Evolutionary conservation across 2,113 vertebrate species (phyloP).

Genomic region (Hippopotamus amphibius): DNA sequence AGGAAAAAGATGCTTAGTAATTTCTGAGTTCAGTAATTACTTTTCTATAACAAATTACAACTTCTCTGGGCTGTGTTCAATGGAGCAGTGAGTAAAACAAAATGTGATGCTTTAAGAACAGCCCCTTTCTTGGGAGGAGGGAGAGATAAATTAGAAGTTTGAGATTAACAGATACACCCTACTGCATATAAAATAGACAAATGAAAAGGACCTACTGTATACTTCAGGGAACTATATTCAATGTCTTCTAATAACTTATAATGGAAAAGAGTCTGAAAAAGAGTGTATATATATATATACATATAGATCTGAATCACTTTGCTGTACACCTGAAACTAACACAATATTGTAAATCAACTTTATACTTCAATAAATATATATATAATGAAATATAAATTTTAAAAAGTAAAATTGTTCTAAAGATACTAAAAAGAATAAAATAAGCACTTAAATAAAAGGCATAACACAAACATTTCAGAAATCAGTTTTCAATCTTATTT

Average conservation of each 20-base stretch:
- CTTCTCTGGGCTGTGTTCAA: not conserved
- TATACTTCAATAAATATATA: not conserved
- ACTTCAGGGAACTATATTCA: not conserved
- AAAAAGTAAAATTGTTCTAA: not conserved
- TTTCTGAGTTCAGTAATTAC: not conserved
- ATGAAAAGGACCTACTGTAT: not conserved
- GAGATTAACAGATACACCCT: not conserved
- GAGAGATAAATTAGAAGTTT: not conserved
- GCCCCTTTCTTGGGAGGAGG: not conserved
- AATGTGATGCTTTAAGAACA: not conserved
- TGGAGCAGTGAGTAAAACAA: not conserved
- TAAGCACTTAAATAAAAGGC: not conserved
- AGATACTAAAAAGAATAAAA: not conserved
- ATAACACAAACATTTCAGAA: not conserved
- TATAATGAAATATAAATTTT: not conserved
- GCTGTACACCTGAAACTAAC: not conserved
- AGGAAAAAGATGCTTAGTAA: not conserved
- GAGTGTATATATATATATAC: not conserved
- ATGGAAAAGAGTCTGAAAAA: not conserved
- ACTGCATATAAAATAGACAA: not conserved
- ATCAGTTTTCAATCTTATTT: not conserved
- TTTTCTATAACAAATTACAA: not conserved
- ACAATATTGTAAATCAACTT: not conserved
- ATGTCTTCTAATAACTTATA: not conserved
- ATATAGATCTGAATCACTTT: not conserved